phyloP scores from a whole-genome alignment of 1,140 invertebrate genomes.

The Drosophila melanica region DNA sequence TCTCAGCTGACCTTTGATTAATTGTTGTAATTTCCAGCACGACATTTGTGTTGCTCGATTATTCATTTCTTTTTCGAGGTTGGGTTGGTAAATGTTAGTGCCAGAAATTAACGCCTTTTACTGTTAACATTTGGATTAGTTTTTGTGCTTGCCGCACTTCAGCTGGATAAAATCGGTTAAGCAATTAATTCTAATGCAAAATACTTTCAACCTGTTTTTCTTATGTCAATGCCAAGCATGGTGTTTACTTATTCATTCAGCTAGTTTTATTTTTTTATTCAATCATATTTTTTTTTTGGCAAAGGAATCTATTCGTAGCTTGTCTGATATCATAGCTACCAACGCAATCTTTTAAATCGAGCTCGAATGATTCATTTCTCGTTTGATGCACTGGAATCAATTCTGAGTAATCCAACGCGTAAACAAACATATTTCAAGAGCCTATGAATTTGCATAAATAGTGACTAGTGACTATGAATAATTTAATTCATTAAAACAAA shows the following conservation, averaged over 20 bases:
- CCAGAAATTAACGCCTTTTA: constrained; percentile 13
- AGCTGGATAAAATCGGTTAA: background rate
- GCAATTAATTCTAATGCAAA: constrained; percentile 5
- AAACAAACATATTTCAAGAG: no score
- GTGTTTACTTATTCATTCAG: background rate
- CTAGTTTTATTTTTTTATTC: background rate
- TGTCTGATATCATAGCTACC: constrained; percentile 1
- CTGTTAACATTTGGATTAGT: background rate
- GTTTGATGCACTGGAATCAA: background rate
- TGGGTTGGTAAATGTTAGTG: constrained; percentile 9
- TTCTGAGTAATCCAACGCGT: background rate
- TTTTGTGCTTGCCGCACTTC: background rate
- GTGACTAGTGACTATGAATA: no score
- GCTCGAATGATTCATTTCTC: constrained; percentile 4
- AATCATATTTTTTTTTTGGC: background rate
- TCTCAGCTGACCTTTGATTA: constrained; percentile 43
- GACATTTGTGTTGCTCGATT: constrained; percentile 17
- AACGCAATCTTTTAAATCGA: background rate
- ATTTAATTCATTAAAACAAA: no score
- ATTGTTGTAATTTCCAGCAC: constrained; percentile 39
- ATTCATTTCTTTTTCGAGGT: constrained; percentile 25
- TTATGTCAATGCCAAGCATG: background rate
- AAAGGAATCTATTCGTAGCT: background rate
- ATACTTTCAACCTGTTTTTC: constrained; percentile 1
- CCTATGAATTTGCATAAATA: no score